phyloP scores from a whole-genome alignment of 2,888 invertebrate genomes.

The Dicyrtoma fusca region DNA sequence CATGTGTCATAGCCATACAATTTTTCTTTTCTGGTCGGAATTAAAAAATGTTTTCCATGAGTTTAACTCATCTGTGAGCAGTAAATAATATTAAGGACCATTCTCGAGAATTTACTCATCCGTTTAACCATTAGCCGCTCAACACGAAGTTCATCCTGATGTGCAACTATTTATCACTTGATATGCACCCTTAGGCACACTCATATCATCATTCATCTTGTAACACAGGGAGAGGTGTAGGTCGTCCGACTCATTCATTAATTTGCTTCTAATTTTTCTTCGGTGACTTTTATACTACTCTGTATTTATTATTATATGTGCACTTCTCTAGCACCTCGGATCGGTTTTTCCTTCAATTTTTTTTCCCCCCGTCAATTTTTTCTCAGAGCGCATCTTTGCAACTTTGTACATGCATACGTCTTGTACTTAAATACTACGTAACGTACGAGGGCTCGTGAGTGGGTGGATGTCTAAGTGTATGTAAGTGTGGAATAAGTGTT shows the following conservation, averaged over 20 bases:
- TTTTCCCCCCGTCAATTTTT: no score
- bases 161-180: conserved; percentile 9
- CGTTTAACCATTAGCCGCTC: conserved; percentile 11
- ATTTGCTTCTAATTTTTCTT: background rate
- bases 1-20: background rate
- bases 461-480: no score
- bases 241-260: conserved; percentile 3
- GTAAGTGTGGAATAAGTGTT: no score
- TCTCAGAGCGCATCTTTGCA: no score
- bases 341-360: no score
- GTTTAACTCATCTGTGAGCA: conserved; percentile 25
- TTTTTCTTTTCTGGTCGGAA: conserved; percentile 1
- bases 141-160: background rate
- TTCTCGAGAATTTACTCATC: conserved; percentile 2
- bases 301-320: no score
- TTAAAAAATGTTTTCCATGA: background rate
- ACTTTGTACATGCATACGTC: no score
- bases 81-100: conserved; percentile 20
- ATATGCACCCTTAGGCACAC: background rate
- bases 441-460: no score
- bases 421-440: no score
- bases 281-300: no score
- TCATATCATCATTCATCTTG: background rate
- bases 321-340: no score
- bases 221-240: conserved; percentile 10